Evolutionary conservation across 1,140 invertebrate genomes (phyloP).

Genomic region (Cyclargus thomasi): DNA sequence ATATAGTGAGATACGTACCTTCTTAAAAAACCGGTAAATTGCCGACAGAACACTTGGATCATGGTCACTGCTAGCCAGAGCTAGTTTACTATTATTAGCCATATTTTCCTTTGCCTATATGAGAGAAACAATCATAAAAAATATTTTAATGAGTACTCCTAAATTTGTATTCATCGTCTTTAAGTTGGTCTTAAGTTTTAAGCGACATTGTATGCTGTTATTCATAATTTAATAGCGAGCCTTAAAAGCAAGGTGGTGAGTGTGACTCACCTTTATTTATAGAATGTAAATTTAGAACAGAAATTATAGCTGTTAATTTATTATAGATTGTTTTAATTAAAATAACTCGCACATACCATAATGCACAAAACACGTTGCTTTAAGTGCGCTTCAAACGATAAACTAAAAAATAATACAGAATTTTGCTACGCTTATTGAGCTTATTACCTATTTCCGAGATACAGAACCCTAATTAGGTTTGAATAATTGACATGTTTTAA

Average conservation of each 20-base stretch:
- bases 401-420: conserved; percentile 11
- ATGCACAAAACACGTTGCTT: conserved; percentile 24
- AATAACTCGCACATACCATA: conserved; percentile 28
- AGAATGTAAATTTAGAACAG: conserved; percentile 18
- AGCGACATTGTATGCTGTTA: not conserved
- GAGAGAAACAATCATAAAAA: conserved; percentile 8
- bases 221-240: not conserved
- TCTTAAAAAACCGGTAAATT: conserved; percentile 67
- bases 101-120: conserved; percentile 54
- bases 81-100: conserved; percentile 57
- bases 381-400: conserved; percentile 18
- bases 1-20: conserved; percentile 37
- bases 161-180: not conserved
- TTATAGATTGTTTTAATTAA: not conserved
- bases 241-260: not conserved
- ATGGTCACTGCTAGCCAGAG: conserved; percentile 57
- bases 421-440: not conserved
- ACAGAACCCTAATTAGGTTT: not conserved
- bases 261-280: conserved; percentile 36
- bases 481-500: not conserved
- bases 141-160: not conserved
- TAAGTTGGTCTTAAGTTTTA: not conserved
- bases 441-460: conserved; percentile 5
- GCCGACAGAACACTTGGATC: conserved; percentile 51
- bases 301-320: not conserved